phyloP scores from a whole-genome alignment of 2,888 invertebrate species.

The Epirrhoe alternata region DNA sequence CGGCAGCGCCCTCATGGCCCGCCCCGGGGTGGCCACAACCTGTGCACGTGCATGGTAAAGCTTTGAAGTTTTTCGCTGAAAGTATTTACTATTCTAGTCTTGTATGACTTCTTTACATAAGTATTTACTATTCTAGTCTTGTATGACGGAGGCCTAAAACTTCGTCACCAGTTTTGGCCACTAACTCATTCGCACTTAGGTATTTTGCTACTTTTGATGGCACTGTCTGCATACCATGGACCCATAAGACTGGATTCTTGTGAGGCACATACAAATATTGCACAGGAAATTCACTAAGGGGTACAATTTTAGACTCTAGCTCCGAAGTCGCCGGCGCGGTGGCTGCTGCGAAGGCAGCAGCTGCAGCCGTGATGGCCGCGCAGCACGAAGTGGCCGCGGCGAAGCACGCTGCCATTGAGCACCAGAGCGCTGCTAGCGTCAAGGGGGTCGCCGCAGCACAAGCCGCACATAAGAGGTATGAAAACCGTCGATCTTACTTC shows the following conservation, averaged over 20 bases:
- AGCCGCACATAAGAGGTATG: constrained; percentile 82
- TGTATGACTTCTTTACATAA: too few species aligned
- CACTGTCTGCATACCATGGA: too few species aligned
- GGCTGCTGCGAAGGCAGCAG: constrained; percentile 90
- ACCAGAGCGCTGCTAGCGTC: constrained; percentile 90
- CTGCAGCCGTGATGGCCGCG: constrained; percentile 88
- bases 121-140: too few species aligned
- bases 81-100: too few species aligned
- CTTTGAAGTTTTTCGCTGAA: neutral
- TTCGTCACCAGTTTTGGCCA: too few species aligned
- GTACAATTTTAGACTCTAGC: constrained; percentile 71
- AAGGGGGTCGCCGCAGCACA: constrained; percentile 89
- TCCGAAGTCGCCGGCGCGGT: constrained; percentile 90
- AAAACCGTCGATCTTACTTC: neutral
- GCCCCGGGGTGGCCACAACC: constrained; percentile 49
- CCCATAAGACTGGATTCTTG: too few species aligned
- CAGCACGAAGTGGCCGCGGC: constrained; percentile 90
- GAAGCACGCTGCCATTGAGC: constrained; percentile 89
- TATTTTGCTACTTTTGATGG: too few species aligned
- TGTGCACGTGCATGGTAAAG: constrained; percentile 51
- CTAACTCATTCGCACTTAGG: too few species aligned
- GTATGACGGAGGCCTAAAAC: too few species aligned
- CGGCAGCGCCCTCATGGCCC: constrained; percentile 48
- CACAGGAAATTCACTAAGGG: neutral
- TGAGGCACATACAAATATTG: too few species aligned